Evolutionary conservation across 2,797 vertebrate genomes (phyloP).

Genomic region (Bucorvus abyssinicus): DNA sequence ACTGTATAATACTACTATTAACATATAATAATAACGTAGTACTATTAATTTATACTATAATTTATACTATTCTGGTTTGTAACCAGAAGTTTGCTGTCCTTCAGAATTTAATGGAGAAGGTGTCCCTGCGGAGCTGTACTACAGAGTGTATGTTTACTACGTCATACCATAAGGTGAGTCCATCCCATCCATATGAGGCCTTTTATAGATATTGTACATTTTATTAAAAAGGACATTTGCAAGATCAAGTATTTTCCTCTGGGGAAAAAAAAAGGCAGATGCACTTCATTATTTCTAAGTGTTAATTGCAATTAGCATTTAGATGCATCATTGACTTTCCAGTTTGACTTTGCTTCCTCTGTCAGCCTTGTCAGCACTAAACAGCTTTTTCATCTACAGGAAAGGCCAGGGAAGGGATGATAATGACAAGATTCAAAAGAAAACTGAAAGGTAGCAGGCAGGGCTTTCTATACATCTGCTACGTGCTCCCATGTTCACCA

Average conservation of each 20-base stretch:
- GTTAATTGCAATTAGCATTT: conserved; percentile 1
- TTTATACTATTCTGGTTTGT: not conserved
- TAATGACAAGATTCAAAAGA: conserved; percentile 61
- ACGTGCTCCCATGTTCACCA: conserved; percentile 59
- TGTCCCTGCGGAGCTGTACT: not conserved
- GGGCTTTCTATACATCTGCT: conserved; percentile 37
- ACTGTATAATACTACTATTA: not conserved
- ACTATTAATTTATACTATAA: not conserved
- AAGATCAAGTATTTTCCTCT: not conserved
- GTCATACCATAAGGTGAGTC: not conserved
- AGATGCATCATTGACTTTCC: not conserved
- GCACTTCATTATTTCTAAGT: not conserved
- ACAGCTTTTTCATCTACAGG: conserved; percentile 4
- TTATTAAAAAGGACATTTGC: not conserved
- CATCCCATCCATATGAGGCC: not conserved
- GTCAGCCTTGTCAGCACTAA: not conserved
- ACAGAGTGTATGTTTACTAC: not conserved
- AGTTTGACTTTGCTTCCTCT: not conserved
- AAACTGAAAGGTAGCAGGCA: conserved; percentile 24
- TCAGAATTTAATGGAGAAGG: not conserved
- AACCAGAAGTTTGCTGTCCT: not conserved
- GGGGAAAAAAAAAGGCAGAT: not conserved
- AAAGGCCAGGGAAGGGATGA: not conserved
- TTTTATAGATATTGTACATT: not conserved
- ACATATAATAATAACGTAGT: not conserved